Percentiles rank a stretch among this genome's conserved stretches.
These are phyloP conservation scores for Camponotus pennsylvanicus DNA, from an alignment of 1,140 invertebrate species.

Conservation along the genomic window DNA sequence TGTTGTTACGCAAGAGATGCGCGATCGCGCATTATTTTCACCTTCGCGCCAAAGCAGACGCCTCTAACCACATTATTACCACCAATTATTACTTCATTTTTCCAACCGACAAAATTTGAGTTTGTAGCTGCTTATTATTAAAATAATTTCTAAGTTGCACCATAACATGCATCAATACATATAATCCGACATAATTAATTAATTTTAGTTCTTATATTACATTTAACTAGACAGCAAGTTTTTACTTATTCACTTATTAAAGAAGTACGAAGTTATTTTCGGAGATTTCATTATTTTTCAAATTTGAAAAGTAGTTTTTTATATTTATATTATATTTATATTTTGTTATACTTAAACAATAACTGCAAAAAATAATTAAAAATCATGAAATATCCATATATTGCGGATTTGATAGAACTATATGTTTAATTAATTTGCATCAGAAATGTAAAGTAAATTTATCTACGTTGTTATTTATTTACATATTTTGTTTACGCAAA, in stretches of 20 bases:
- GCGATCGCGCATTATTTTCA: constrained; percentile 51
- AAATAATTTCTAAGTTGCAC: constrained; percentile 43
- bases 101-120: constrained; percentile 44
- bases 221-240: neutral
- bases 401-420: neutral
- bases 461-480: neutral
- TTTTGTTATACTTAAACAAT: neutral
- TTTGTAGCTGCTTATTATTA: constrained; percentile 41
- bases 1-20: constrained; percentile 57
- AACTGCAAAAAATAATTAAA: neutral
- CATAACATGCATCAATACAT: constrained; percentile 11
- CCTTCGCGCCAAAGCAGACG: constrained; percentile 59
- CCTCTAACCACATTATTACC: constrained; percentile 50
- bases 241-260: neutral
- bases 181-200: constrained; percentile 42
- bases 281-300: neutral
- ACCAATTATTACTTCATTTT: constrained; percentile 56
- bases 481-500: neutral
- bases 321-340: too few species aligned
- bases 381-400: neutral
- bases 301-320: neutral
- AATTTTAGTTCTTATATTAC: constrained; percentile 38
- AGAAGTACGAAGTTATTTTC: neutral
- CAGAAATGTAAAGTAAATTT: neutral
- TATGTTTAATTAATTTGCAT: neutral